A percentile compares a stretch with the other conserved stretches of the same genome.
phyloP scores from a whole-genome alignment of 30 jellyfish, hydroid and myxozoan species.

The Hydra vulgaris region DNA sequence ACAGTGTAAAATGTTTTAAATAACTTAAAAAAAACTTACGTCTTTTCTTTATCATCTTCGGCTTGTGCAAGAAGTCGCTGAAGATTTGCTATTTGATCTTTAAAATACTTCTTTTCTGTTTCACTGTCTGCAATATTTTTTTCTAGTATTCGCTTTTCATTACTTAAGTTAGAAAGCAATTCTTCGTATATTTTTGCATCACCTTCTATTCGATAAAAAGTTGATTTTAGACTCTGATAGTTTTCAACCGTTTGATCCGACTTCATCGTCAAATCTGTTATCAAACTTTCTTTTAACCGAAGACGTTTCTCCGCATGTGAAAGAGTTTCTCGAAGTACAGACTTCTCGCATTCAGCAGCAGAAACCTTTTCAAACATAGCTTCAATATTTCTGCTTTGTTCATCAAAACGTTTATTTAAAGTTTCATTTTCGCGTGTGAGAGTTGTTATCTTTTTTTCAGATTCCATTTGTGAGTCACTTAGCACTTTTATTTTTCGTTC shows the following conservation, averaged over 20 bases:
- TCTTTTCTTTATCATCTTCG: constrained; percentile 37
- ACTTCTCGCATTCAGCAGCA: constrained; percentile 51
- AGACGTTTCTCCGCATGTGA: constrained; percentile 38
- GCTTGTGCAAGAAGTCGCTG: constrained; percentile 25
- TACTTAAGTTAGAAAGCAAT: constrained; percentile 27
- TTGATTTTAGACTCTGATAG: constrained; percentile 42
- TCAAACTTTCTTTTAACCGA: constrained; percentile 20
- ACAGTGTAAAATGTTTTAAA: too few species aligned
- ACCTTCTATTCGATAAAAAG: constrained; percentile 31
- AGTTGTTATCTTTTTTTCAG: constrained; percentile 39
- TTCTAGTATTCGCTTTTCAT: constrained; percentile 38
- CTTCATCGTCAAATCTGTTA: constrained; percentile 26
- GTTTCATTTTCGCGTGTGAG: constrained; percentile 43
- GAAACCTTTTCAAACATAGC: constrained; percentile 51
- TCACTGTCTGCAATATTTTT: constrained; percentile 32
- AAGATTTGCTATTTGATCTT: constrained; percentile 22
- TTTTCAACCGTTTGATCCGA: constrained; percentile 32
- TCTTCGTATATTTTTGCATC: constrained; percentile 39
- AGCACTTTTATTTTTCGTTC: constrained; percentile 34
- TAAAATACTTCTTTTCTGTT: constrained; percentile 40
- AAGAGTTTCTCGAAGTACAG: constrained; percentile 39
- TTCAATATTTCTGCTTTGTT: constrained; percentile 55
- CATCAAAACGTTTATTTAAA: constrained; percentile 41
- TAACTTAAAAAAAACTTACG: too few species aligned
- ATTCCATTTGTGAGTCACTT: constrained; percentile 40